Conservation (phyloP, 2,113 vertebrate species). For the Spheniscus mendiculus region DNA sequence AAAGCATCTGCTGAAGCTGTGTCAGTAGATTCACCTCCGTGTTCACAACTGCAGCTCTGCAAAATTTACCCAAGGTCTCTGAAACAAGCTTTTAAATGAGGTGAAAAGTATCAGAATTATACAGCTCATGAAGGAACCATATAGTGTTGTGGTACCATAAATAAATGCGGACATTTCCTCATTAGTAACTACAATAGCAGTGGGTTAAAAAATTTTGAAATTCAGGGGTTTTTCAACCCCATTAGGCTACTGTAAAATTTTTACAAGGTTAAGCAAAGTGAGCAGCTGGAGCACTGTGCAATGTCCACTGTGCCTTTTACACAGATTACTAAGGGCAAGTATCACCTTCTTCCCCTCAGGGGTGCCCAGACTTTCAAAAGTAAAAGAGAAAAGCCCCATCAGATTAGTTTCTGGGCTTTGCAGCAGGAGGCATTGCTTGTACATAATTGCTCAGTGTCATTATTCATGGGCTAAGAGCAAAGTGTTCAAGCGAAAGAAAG, state of each 20-base stretch:
- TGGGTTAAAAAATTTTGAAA: not conserved
- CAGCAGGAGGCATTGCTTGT: constrained; percentile 23
- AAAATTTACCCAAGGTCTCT: constrained; percentile 45
- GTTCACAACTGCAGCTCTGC: not conserved
- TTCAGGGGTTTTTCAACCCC: not conserved
- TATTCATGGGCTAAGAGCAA: constrained; percentile 43
- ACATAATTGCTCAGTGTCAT: constrained; percentile 11
- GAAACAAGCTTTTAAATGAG: constrained; percentile 34
- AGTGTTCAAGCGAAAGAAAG: not conserved
- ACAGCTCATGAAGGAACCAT: constrained; percentile 24
- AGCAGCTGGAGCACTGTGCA: not conserved
- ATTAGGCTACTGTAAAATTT: constrained; percentile 28
- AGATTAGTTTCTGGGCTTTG: constrained; percentile 35
- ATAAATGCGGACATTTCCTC: constrained; percentile 12
- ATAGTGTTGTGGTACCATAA: not conserved
- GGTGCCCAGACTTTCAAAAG: constrained; percentile 14
- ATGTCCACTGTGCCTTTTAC: constrained; percentile 7
- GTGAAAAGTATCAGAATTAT: constrained; percentile 9
- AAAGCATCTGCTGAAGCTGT: constrained; percentile 46
- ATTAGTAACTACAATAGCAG: not conserved
- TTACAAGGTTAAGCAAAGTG: constrained; percentile 33
- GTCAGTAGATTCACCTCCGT: constrained; percentile 25
- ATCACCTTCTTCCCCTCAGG: not conserved
- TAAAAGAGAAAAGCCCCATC: not conserved
- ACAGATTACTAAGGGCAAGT: constrained; percentile 7